These are phyloP conservation scores for Uloborus diversus DNA, from an alignment of 1,140 invertebrate species.

Conservation along the genomic window DNA sequence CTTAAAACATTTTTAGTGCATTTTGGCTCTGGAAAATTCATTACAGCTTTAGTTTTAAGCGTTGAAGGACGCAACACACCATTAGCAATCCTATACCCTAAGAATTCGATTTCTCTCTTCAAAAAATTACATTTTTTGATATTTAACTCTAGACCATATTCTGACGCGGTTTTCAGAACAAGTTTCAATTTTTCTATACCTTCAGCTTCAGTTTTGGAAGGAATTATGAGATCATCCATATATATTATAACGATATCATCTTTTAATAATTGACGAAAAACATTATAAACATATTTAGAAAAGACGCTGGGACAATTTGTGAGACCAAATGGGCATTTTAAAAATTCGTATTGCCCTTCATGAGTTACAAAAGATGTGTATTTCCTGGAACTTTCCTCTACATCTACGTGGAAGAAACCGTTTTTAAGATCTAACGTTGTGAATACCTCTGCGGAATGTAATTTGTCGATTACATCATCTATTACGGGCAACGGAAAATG, in stretches of 20 bases:
- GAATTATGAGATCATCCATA: background rate
- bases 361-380: background rate
- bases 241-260: background rate
- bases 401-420: background rate
- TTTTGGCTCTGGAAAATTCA: background rate
- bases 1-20: background rate
- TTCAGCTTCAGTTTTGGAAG: background rate
- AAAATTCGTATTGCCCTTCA: background rate
- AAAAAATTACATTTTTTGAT: background rate
- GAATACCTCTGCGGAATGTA: background rate
- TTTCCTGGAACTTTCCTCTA: background rate
- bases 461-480: background rate
- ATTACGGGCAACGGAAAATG: background rate
- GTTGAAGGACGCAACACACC: background rate
- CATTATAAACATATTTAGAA: background rate
- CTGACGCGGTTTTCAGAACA: background rate
- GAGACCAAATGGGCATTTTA: background rate
- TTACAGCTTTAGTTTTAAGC: background rate
- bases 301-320: background rate
- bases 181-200: background rate
- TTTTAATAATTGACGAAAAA: background rate
- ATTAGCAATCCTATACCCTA: background rate
- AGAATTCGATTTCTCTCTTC: background rate
- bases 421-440: background rate
- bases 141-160: background rate